Evolutionary conservation across 2,888 invertebrate genomes (phyloP).

Genomic region (Micoletzkya japonica): DNA sequence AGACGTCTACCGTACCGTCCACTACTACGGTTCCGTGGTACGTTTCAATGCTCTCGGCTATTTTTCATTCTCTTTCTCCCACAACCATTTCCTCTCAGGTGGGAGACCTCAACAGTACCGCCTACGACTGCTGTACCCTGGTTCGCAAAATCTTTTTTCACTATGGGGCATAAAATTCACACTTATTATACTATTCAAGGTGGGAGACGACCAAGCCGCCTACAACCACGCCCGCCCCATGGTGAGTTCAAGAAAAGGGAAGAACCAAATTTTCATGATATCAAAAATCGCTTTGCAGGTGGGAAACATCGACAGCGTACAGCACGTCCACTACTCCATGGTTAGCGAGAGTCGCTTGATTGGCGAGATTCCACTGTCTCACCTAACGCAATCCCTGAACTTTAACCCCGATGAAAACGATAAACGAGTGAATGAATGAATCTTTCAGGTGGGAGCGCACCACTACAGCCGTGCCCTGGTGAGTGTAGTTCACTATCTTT

Average conservation of each 20-base stretch:
- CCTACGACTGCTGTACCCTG: not conserved
- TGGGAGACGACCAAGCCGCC: not conserved
- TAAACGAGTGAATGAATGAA: not conserved
- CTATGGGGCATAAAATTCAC: not conserved
- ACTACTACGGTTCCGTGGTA: not conserved
- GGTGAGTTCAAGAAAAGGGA: conserved; percentile 1
- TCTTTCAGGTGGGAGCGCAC: not conserved
- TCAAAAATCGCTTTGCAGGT: not conserved
- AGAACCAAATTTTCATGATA: too few relatives aligned
- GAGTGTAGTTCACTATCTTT: too few relatives aligned
- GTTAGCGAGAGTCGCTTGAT: too few relatives aligned
- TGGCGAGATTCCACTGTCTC: too few relatives aligned
- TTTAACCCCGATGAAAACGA: not conserved
- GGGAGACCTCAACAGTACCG: conserved; percentile 3
- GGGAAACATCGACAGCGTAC: not conserved
- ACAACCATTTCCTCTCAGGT: not conserved
- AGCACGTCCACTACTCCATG: not conserved
- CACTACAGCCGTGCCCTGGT: conserved; percentile 8
- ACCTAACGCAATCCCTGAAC: too few relatives aligned
- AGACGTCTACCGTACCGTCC: not conserved
- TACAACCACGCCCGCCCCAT: conserved; percentile 8
- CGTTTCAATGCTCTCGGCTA: too few relatives aligned
- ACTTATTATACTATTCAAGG: not conserved
- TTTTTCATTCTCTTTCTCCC: too few relatives aligned
- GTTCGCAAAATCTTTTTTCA: not conserved